Evolutionary conservation across 1,140 invertebrate species (phyloP).

Genomic region (Drosophila eugracilis): DNA sequence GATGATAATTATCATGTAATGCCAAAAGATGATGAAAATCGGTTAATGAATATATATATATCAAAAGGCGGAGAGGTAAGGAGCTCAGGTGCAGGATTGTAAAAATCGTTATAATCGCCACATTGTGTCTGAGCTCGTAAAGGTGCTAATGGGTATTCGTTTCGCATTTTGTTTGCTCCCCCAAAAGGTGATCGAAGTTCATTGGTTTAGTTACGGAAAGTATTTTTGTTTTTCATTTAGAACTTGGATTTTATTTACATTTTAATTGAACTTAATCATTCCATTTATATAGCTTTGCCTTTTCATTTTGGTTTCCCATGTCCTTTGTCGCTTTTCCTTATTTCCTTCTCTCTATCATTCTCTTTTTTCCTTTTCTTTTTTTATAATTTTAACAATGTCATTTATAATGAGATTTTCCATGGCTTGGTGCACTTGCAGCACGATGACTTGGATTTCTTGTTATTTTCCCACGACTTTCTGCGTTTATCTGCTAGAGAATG

Average conservation of each 20-base stretch:
- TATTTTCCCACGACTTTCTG: neutral
- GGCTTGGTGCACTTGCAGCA: conserved; percentile 23
- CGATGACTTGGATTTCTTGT: conserved; percentile 11
- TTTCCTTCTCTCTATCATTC: too few relatives aligned
- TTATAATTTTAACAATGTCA: conserved; percentile 56
- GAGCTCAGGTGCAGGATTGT: conserved; percentile 2
- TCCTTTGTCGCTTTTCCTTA: conserved; percentile 1
- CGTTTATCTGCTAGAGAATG: conserved; percentile 7
- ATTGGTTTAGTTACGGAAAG: conserved; percentile 18
- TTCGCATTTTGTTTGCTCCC: neutral
- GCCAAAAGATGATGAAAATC: conserved; percentile 40
- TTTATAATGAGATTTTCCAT: conserved; percentile 70
- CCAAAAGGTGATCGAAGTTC: conserved; percentile 28
- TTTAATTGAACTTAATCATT: neutral
- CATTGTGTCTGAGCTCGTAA: conserved; percentile 12
- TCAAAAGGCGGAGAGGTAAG: neutral
- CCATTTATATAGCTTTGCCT: too few relatives aligned
- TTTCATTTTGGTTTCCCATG: conserved; percentile 2
- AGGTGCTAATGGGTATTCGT: conserved; percentile 21
- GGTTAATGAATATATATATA: conserved; percentile 4
- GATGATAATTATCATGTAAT: conserved; percentile 1
- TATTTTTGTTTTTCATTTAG: neutral
- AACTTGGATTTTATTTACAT: neutral
- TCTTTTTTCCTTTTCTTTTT: too few relatives aligned
- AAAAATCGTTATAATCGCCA: conserved; percentile 21